A percentile compares a stretch with the other conserved stretches of the same genome.
Evolutionary conservation across 2,888 invertebrate genomes (phyloP).

Genomic region (Zeuzera pyrina): DNA sequence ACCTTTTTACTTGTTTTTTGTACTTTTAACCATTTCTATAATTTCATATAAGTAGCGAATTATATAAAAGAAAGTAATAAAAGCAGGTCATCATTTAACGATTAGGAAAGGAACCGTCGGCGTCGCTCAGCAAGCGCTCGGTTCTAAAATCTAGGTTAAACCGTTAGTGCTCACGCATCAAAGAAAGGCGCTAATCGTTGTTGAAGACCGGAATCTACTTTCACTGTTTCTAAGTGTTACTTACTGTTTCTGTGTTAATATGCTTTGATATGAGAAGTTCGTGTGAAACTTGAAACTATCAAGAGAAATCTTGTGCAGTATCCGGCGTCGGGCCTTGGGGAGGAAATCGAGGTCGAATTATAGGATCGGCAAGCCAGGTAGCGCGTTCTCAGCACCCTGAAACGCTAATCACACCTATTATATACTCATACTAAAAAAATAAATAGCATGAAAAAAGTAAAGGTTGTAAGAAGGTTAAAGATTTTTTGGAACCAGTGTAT

Average conservation of each 20-base stretch:
- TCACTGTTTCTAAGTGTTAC: constrained; percentile 26
- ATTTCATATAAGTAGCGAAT: too few relatives aligned
- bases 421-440: too few relatives aligned
- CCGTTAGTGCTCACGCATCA: constrained; percentile 19
- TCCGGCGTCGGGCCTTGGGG: constrained; percentile 49
- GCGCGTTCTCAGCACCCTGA: constrained; percentile 21
- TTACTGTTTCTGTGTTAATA: constrained; percentile 14
- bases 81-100: too few relatives aligned
- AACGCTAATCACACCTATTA: too few relatives aligned
- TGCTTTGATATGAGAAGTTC: constrained; percentile 36
- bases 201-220: constrained; percentile 29
- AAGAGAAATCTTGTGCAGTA: constrained; percentile 50
- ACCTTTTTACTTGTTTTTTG: too few relatives aligned
- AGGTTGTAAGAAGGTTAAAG: too few relatives aligned
- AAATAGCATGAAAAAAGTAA: too few relatives aligned
- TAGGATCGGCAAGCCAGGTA: constrained; percentile 38
- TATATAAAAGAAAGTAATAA: too few relatives aligned
- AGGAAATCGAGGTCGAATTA: constrained; percentile 44
- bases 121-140: too few relatives aligned
- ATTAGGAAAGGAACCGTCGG: too few relatives aligned
- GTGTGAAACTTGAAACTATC: constrained; percentile 46
- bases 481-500: too few relatives aligned
- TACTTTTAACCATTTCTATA: too few relatives aligned
- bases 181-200: constrained; percentile 19
- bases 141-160: constrained; percentile 21